Base-by-base conservation (phyloP, 1,140 invertebrate genomes). In the Nasonia giraulti region DNA sequence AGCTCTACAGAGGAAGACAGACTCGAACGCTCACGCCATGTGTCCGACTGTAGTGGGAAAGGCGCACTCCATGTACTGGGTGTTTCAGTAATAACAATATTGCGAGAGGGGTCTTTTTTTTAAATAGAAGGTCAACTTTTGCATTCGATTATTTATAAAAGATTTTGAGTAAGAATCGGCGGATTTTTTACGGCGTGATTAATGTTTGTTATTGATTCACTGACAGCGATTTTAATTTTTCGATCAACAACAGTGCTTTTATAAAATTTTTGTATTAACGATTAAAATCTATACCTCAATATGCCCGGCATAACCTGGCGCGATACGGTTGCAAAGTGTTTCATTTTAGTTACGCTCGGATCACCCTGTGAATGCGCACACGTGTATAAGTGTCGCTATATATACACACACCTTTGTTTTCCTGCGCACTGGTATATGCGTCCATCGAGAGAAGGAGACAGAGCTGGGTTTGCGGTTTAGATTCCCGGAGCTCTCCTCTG, bases 371-470 rank as follows among this genome's bases (percentile, higher is more conserved):
- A 10, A 33, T 11, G 31, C 37, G 14, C 23, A 73, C 37, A 12
- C 55, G 2, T 40, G 31, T 55, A 69, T 33, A 73, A 77, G 74
- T 75, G 55, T 62, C 55, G 55, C 74, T 50, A 5, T 77, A 31
- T 17, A 76, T 10, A 47, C 20, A 77, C 75, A 77, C 75, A 73
- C 86, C 89, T 90, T 91, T 92, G 90, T 92, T 89, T 92, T 91
- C 89, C 80, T 81, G 88, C 86, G 89, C 55, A 62, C 80, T 81
- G 40, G 40, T 73, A 66, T 44, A 44, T 44, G 27, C 27, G 8
- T 20, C 89, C 89, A 90, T 89, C 88, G 87, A 77, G 40, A 80
- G 31, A 79, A 2, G 47, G 71, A 44, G 7, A 81, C 50, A 68
- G 68, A 27, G 44, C 14, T 6, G 33, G 62, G 55, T 20, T 55